A percentile compares a stretch with the other conserved stretches of the same genome.
phyloP scores from a whole-genome alignment of 1,140 invertebrate genomes.

The Chelonus insularis region DNA sequence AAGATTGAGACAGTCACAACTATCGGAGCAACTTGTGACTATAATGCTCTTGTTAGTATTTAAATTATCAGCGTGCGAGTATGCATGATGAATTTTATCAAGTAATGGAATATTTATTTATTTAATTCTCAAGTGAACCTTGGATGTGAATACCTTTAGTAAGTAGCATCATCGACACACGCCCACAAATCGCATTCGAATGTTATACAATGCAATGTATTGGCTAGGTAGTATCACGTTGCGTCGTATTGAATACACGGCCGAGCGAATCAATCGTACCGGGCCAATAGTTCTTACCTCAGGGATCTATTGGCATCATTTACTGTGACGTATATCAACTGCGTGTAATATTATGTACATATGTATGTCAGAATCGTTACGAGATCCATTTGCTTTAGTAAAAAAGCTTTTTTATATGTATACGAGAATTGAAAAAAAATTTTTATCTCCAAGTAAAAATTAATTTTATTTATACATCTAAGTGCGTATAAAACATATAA shows the following conservation, averaged over 20 bases:
- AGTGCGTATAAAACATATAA: not conserved
- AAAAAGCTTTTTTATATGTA: no score
- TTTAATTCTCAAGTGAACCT: not conserved
- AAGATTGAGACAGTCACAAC: no score
- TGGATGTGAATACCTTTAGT: constrained; percentile 1
- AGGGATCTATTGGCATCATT: not conserved
- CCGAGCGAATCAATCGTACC: not conserved
- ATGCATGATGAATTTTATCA: no score
- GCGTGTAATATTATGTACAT: not conserved
- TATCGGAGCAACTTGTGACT: no score
- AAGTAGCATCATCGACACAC: not conserved
- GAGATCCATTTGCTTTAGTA: not conserved
- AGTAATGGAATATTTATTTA: not conserved
- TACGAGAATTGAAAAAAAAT: no score
- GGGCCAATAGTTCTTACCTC: constrained; percentile 5
- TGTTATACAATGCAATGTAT: constrained; percentile 9
- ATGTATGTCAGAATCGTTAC: not conserved
- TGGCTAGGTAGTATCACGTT: not conserved
- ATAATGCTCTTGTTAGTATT: no score
- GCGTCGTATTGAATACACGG: not conserved
- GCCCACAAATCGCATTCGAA: not conserved
- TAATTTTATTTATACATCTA: not conserved
- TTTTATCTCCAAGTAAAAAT: no score
- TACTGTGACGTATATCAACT: not conserved
- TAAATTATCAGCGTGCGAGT: no score